Evolutionary conservation across 2,113 vertebrate species (phyloP).

Genomic region (Gymnocephalus cernua): DNA sequence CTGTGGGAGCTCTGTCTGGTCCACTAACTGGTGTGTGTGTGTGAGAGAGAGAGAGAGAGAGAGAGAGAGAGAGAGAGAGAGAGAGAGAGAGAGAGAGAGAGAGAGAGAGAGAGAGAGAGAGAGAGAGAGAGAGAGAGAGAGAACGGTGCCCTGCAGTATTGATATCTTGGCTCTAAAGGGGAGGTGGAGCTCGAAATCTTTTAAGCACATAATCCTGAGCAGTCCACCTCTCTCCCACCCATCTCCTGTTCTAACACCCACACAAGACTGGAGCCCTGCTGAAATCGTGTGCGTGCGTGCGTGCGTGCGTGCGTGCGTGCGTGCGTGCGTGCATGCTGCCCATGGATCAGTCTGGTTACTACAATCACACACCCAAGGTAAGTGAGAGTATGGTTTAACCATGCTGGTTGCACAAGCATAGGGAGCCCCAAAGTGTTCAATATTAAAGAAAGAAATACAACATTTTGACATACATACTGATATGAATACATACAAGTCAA

Average conservation of each 20-base stretch:
- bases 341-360: conserved; percentile 29
- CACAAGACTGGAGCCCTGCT: conserved; percentile 43
- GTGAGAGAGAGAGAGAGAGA: no score
- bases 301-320: no score
- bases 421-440: neutral
- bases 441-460: neutral
- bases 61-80: no score
- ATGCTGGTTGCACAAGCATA: neutral
- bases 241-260: conserved; percentile 57
- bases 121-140: no score
- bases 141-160: conserved; percentile 50
- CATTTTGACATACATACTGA: neutral
- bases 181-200: conserved; percentile 67
- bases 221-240: conserved; percentile 44
- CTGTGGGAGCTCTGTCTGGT: conserved; percentile 7
- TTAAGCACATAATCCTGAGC: conserved; percentile 75
- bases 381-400: neutral
- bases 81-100: no score
- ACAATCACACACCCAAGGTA: conserved; percentile 16
- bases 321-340: neutral
- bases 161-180: conserved; percentile 50
- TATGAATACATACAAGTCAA: neutral
- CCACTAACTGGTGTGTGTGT: conserved; percentile 1
- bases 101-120: no score
- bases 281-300: conserved; percentile 3